Percentiles rank a stretch among this genome's conserved stretches.
Conservation (phyloP, 2,888 invertebrate species). For the Sminthurinus aureus region DNA sequence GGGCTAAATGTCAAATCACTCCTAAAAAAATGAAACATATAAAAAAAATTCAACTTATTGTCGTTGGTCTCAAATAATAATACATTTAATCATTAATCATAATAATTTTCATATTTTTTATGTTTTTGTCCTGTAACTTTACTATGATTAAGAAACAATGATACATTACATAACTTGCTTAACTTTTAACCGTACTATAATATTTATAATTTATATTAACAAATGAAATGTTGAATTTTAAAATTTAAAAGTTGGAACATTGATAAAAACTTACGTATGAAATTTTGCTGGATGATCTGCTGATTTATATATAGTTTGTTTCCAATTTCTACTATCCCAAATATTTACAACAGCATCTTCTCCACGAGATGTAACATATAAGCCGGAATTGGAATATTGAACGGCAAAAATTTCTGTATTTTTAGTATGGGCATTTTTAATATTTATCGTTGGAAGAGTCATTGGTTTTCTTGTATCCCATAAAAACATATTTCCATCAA, state of each 20-base stretch:
- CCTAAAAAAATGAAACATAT: constrained; percentile 60
- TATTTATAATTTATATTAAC: too few species aligned
- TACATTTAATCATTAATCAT: too few species aligned
- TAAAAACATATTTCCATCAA: constrained; percentile 94
- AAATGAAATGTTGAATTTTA: too few species aligned
- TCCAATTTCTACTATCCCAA: constrained; percentile 90
- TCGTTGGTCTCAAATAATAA: not conserved
- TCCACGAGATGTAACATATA: constrained; percentile 78
- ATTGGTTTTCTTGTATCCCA: constrained; percentile 95
- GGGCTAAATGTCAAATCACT: constrained; percentile 84
- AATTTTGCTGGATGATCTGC: constrained; percentile 81
- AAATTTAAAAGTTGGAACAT: not conserved
- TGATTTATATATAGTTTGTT: constrained; percentile 76
- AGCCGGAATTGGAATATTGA: constrained; percentile 86
- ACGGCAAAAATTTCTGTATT: constrained; percentile 84
- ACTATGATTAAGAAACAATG: too few species aligned
- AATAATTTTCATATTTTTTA: too few species aligned
- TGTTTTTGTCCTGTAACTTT: too few species aligned
- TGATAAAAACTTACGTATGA: constrained; percentile 63
- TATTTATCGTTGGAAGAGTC: constrained; percentile 65
- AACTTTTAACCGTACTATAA: too few species aligned
- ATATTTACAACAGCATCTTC: constrained; percentile 94
- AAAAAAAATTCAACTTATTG: not conserved
- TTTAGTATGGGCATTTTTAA: constrained; percentile 81
- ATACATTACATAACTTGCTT: too few species aligned